These are phyloP conservation scores for Mustelus asterias DNA, from an alignment of 2,113 vertebrate genomes.

Conservation along the genomic window DNA sequence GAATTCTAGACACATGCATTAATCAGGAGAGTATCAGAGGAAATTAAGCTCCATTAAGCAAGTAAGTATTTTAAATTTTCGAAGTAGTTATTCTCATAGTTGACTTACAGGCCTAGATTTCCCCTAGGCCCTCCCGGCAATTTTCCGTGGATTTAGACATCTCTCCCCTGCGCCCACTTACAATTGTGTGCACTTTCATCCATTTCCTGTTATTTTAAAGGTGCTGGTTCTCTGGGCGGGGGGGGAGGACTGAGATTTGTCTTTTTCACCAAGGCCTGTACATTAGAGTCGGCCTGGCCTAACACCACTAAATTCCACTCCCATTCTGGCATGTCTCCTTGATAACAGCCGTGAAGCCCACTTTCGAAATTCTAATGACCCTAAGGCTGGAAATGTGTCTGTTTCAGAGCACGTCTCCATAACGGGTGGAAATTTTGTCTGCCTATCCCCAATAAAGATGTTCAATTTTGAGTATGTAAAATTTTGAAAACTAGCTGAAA, in stretches of 20 bases:
- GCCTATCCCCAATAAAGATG: background rate
- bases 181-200: background rate
- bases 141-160: background rate
- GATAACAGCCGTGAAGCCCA: background rate
- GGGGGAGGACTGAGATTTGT: too few relatives aligned
- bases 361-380: background rate
- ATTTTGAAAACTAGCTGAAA: background rate
- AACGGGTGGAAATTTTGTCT: background rate
- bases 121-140: too few relatives aligned
- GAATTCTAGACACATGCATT: background rate
- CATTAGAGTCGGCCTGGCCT: too few relatives aligned
- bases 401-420: background rate
- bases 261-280: too few relatives aligned
- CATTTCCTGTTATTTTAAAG: background rate
- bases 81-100: background rate
- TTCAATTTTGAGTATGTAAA: background rate
- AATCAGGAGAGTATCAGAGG: background rate
- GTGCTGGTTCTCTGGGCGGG: background rate
- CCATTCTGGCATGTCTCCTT: background rate
- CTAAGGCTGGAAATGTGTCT: background rate
- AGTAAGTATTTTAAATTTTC: background rate
- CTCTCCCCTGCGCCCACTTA: background rate
- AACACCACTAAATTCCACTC: too few relatives aligned
- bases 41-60: background rate
- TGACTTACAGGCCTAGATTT: background rate